Conservation (phyloP, 2,113 vertebrate genomes). For the Sigmodon hispidus region DNA sequence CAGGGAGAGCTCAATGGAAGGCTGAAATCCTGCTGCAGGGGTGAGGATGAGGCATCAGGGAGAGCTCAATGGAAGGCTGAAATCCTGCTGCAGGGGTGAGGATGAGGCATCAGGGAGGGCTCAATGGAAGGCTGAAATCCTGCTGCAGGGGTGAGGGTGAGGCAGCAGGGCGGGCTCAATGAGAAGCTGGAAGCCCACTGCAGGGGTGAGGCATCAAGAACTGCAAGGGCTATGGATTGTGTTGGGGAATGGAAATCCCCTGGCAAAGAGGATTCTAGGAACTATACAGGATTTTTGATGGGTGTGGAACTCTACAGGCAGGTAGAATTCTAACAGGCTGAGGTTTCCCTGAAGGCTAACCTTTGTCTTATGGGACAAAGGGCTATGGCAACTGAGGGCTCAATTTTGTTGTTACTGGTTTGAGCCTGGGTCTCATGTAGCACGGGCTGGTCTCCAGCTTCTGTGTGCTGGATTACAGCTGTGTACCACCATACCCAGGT, state of each 20-base stretch:
- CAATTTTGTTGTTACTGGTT: background rate
- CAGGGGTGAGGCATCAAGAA: background rate
- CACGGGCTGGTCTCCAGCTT: background rate
- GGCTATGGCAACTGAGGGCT: background rate
- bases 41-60: no score
- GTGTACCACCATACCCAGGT: no score
- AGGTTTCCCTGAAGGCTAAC: background rate
- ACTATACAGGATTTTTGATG: background rate
- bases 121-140: no score
- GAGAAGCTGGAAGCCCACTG: accelerated
- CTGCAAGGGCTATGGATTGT: background rate
- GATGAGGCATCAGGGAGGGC: no score
- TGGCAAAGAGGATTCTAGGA: background rate
- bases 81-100: no score
- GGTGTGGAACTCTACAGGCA: accelerated
- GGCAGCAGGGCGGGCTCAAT: no score
- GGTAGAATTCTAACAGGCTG: background rate
- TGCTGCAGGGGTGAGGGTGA: no score
- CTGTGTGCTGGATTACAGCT: background rate
- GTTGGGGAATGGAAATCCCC: background rate
- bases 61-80: no score
- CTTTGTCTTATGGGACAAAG: background rate
- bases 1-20: no score
- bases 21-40: no score
- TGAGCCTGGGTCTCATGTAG: background rate